Evolutionary conservation across 2,113 vertebrate species (phyloP), one percentile per base, ranked within the genome.

Genomic region (Candoia aspera): DNA sequence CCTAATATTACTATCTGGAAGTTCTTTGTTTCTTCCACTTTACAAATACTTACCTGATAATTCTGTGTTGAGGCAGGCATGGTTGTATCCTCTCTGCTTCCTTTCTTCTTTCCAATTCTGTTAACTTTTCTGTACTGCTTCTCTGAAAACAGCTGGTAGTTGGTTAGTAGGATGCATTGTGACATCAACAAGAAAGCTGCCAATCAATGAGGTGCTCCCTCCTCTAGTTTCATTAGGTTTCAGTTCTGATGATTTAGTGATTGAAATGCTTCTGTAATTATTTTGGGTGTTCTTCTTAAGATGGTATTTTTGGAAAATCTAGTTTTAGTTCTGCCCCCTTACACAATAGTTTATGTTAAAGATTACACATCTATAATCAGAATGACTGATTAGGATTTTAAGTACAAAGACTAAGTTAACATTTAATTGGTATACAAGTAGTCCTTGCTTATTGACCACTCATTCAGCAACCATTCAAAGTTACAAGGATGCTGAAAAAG

Each of bases 21-120:
- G 33, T 46, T 83, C 17, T 59, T 42, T 46, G n/a, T 85, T 92
- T 15, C 6, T 88, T 87, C 23, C 83, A 21, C 8, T 92, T 92
- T 92, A 64, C 37, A 73, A 85, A 55, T 87, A 24, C 57, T 93
- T 68, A 91, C 92, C 90, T 89, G 87, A 53, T 89, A 54, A 33
- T 49, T 89, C 60, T 88, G 21, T 64, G 17, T 85, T 21, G 29
- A 88, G 53, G 33, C 90, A 68, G 59, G 26, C 90, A 91, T 91
- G 26, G n/a, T 93, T 58, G 87, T 49, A 73, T 85, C 29, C 58
- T 59, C 86, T 88, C 90, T 93, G 86, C 37, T 79, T 8, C 57
- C 26, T 68, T 90, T 2, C 64, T 93, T 11, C 46, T 64, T n/a
- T 55, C 49, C 24, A 17, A 85, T 19, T 91, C 10, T 62, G 37